Percentiles rank a stretch among this genome's conserved stretches.
Evolutionary conservation across 2,113 vertebrate species (phyloP).

Genomic region (Halcyon senegalensis): DNA sequence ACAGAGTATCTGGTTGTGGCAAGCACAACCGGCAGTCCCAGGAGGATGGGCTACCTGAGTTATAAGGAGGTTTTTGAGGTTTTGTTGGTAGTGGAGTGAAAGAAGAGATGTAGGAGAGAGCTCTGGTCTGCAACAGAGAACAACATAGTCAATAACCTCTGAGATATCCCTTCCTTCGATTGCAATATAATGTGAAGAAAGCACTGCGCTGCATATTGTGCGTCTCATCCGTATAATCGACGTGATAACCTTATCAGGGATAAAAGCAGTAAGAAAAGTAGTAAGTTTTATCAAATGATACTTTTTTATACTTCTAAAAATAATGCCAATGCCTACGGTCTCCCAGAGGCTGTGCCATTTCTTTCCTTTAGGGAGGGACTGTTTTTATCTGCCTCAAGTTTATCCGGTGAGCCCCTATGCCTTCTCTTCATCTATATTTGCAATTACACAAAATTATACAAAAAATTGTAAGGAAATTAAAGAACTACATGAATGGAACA

Average conservation of each 20-base stretch:
- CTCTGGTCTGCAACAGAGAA: neutral
- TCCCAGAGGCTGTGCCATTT: neutral
- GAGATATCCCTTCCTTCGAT: neutral
- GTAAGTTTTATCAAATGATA: neutral
- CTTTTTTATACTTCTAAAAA: neutral
- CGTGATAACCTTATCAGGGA: neutral
- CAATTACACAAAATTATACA: neutral
- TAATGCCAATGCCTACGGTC: neutral
- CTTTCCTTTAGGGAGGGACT: neutral
- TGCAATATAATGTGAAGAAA: neutral
- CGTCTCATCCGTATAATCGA: neutral
- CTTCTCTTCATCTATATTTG: neutral
- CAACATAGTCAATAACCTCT: neutral
- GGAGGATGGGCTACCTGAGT: neutral
- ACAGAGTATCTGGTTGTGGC: neutral
- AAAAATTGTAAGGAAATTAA: neutral
- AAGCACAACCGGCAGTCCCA: neutral
- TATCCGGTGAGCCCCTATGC: neutral
- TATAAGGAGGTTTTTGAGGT: neutral
- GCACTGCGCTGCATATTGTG: neutral
- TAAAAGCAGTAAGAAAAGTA: neutral
- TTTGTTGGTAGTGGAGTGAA: neutral
- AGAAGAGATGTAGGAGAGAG: neutral
- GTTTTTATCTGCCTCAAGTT: neutral
- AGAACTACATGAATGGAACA: neutral